phyloP scores from a whole-genome alignment of 2,797 vertebrate genomes.

The Phrynocephalus forsythii region DNA sequence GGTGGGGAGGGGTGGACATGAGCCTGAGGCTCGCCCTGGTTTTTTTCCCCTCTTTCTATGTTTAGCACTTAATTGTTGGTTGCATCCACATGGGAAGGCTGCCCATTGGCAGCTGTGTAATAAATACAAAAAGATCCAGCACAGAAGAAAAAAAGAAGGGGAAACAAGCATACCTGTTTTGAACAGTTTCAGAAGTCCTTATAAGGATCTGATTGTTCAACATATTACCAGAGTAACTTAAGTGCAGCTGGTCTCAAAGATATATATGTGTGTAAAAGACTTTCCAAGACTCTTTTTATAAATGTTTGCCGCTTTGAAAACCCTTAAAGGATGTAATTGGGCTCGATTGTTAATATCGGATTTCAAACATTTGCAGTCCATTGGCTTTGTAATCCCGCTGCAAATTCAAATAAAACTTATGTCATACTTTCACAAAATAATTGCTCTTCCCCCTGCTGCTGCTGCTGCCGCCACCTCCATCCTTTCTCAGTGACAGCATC shows the following conservation, averaged over 20 bases:
- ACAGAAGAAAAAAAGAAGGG: no score
- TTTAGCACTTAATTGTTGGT: no score
- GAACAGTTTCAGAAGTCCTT: no score
- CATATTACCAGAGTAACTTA: background rate
- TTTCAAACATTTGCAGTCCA: background rate
- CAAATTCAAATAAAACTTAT: rapidly evolving
- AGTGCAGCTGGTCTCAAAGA: background rate
- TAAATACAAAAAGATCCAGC: no score
- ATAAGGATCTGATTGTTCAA: background rate
- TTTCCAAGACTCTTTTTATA: background rate
- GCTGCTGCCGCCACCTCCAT: background rate
- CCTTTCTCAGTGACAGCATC: background rate
- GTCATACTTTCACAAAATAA: rapidly evolving
- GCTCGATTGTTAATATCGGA: background rate
- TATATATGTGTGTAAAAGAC: no score
- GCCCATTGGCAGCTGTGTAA: no score
- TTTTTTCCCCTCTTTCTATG: no score
- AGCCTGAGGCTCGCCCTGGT: no score
- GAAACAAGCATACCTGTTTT: no score
- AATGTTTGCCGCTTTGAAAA: background rate
- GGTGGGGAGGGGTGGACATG: no score
- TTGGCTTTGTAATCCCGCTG: rapidly evolving
- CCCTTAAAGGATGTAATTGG: background rate
- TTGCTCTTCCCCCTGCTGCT: background rate
- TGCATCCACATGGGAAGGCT: no score